Evolutionary conservation across 2,797 vertebrate species (phyloP), one percentile per base, ranked within the genome.

Genomic region (Phoebastria nigripes): DNA sequence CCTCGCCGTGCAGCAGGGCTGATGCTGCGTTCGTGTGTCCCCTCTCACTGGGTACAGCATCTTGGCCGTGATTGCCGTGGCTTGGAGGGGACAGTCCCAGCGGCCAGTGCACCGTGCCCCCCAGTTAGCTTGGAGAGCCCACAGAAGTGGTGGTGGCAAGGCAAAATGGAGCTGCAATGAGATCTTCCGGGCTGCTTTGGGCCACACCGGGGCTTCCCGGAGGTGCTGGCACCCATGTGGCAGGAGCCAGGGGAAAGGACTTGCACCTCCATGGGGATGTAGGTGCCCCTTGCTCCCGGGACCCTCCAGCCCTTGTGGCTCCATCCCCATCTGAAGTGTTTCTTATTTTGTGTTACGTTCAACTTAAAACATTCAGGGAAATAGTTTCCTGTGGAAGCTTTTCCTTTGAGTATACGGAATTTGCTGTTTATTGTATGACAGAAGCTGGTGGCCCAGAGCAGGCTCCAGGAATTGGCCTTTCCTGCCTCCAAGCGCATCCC

Each of bases 31-130:
- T 6, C 9, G 0, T 2, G 25, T 12, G 42, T 24, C 9, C 35
- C 12, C 9, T 56, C 31, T 52, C 2, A 0, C 47, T 17, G 72
- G 24, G 8, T 7, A 3, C 52, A 39, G 37, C 33, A 10, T 31
- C 58, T 58, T 15, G 31, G 59, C 72, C 2, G 1, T 15, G 22
- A 8, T 7, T 76, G 74, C 58, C 11, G 0, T 3, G 21, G 20
- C 26, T 29, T 6, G 51, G 73, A 61, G 65, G 46, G 80, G 28
- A 59, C 15, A 6, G 22, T 42, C 11, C 61, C 22, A n/a, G 33
- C 0, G 1, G 33, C 8, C 51, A 1, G 10, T 3, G 46, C 22
- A 2, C 19, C 0, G 1, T 12, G 9, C 6, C 7, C 12, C 11
- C 6, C 1, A 4, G 8, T 7, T 14, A 17, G 29, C n/a, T 9